Evolutionary conservation across 2,797 vertebrate species (phyloP).

Genomic region (Microhierax caerulescens): DNA sequence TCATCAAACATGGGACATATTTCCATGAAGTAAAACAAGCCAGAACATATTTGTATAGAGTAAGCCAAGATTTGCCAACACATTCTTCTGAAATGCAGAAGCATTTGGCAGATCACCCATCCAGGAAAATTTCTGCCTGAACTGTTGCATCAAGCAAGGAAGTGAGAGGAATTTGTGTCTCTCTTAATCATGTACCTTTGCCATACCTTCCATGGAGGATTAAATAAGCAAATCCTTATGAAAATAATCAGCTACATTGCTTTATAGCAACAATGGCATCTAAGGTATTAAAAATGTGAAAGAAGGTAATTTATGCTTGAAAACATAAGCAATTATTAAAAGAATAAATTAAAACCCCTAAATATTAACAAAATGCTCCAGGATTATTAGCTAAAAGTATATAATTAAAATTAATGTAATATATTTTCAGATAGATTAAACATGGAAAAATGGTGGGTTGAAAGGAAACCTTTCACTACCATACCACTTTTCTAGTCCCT

Average conservation of each 20-base stretch:
- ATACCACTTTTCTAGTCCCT: neutral
- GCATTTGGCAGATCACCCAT: neutral
- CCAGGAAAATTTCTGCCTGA: neutral
- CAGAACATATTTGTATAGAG: neutral
- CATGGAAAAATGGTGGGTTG: neutral
- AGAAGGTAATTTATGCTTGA: neutral
- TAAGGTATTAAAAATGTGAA: neutral
- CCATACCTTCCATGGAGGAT: neutral
- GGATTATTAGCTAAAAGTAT: neutral
- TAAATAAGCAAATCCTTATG: neutral
- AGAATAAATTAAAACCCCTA: accelerated
- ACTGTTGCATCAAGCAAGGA: neutral
- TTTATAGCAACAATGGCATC: neutral
- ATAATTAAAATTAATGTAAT: neutral
- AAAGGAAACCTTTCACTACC: neutral
- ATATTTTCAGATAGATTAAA: neutral
- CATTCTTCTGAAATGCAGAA: neutral
- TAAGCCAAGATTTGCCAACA: neutral
- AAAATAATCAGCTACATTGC: neutral
- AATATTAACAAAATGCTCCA: neutral
- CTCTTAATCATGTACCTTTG: neutral
- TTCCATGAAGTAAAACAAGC: neutral
- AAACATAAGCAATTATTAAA: neutral
- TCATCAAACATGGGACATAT: neutral
- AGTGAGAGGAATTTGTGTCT: neutral